Evolutionary conservation across 2,888 invertebrate species (phyloP), one percentile per base, ranked within the genome.

Genomic region (Portevinia maculata): DNA sequence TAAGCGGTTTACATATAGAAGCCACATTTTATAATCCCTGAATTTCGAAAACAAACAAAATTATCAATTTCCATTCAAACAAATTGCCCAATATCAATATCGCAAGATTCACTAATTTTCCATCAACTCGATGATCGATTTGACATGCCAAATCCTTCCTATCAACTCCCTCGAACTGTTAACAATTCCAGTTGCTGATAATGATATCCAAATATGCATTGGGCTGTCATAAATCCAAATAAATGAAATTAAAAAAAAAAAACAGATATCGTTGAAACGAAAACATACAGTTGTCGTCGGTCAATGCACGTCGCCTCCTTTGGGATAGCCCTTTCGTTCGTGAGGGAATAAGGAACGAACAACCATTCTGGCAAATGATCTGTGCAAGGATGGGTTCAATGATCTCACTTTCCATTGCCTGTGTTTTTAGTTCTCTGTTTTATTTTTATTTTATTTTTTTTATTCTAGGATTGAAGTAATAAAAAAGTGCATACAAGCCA

Each of bases 351-450:
- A 60, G 19, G 15, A 67, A 60, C 50, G 30, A 64, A 13, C 44
- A 21, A 50, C 9, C 17, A 50, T 67, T 71, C 78, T 65, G 41
- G 67, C 76, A 76, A 76, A 78, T 78, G 83, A 83, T 83, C 78
- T 78, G 78, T 60, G 78, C 78, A 83, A 83, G 83, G 83, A 83
- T 83, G 78, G 78, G 83, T 83, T 83, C 83, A 78, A 44, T 83
- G 83, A 78, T 78, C 83, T 83, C 83, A 83, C 83, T 83, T 83
- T 83, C 83, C 78, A 78, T 83, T 78, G 78, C 83, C 83, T 46
- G 81, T 60, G 64, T 69, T 32, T 59, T 37, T 46, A 34, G 1
- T n/a, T 21, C 44, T 21, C 19, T 11, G 44, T 0, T 55, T 53
- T 39, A 37, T 15, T 11, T n/a, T 48, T 41, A 8, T 62, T 55